Evolutionary conservation across 1,140 invertebrate genomes (phyloP), one percentile per base, ranked within the genome.

Genomic region (Pseudomyrmex sp.): DNA sequence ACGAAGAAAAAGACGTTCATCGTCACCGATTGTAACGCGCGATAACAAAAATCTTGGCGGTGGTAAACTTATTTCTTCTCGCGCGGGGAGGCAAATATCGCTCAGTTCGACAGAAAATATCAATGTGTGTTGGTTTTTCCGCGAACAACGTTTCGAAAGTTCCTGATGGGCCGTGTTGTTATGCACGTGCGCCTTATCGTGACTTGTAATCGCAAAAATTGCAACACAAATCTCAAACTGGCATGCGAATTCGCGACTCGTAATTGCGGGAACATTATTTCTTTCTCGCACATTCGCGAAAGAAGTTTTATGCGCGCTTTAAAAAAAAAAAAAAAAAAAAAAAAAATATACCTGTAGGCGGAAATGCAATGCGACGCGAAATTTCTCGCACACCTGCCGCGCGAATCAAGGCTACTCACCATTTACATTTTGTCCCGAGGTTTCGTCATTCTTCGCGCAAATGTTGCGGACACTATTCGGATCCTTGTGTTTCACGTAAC

Each of bases 191-290:
- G n/a, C 61, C 50, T 85, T 85, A 87, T 88, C 85, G 15, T 4
- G 2, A 12, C 10, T 8, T 44, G 44, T 26, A 50, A 86, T 87
- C 85, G 52, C 3, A 85, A 70, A 70, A 84, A 77, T 88, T 68
- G 72, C 77, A 65, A 84, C 50, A 66, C 73, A 85, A 44, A 56
- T 84, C 23, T 48, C 4, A 20, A 15, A 44, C 10, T 46, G 23
- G 50, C 73, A 76, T 87, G 85, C 77, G 18, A 87, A 18, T 63
- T 56, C 35, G 18, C 46, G 48, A 56, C 59, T 70, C 56, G 73
- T 85, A 87, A 88, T 87, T 79, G 73, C 68, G 7, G 76, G 62
- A 46, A 70, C 44, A 85, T 83, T 87, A 87, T 50, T 58, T 56
- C 58, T 65, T 35, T 35, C 35, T 35, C 35, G 35, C 35, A 35